Evolutionary conservation across 2,888 invertebrate genomes (phyloP), one percentile per base, ranked within the genome.

Genomic region (Dasysyrphus albostriatus): DNA sequence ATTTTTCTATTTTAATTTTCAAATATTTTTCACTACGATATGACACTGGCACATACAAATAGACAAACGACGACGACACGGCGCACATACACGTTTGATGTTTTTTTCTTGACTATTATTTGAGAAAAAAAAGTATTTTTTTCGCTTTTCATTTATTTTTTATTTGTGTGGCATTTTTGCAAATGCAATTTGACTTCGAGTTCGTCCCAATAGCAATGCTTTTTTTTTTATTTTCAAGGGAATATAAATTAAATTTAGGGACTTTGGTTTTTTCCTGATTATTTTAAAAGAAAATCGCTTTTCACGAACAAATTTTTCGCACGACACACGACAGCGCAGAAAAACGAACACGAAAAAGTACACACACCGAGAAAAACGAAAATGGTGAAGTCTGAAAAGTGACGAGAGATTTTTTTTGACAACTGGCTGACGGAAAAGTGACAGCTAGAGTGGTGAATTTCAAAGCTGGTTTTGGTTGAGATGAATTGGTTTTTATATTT

Each of bases 301-400:
- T 83, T 76, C 74, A 76, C 69, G 58, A 74, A 59, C 70, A 73
- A 54, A 42, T 65, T 76, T 75, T 87, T 83, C 63, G 87, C 87
- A 87, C 75, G 83, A 76, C 79, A 83, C 83, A 87, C 87, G 87
- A 82, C 87, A 87, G 82, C 82, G 87, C 87, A 87, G 82, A 78
- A 79, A 67, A 54, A 69, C 19, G 51, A 69, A 69, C 54, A 69
- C 37, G 54, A 76, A 82, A 54, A 78, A 69, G 39, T 69, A 85
- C 73, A 70, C 77, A 80, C 76, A 80, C 70, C 10, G 47, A 73
- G 47, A 24, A 82, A 67, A 67, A 29, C 65, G 14, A 56, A 16
- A 56, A 63, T 67, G 65, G 54, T 42, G 69, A 54, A 54, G 51
- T 58, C n/a, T 47, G 44, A 44, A 51, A 70, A 67, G 51, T 72